Base-by-base conservation (phyloP, 2,113 vertebrate species). In the Macrotus californicus region DNA sequence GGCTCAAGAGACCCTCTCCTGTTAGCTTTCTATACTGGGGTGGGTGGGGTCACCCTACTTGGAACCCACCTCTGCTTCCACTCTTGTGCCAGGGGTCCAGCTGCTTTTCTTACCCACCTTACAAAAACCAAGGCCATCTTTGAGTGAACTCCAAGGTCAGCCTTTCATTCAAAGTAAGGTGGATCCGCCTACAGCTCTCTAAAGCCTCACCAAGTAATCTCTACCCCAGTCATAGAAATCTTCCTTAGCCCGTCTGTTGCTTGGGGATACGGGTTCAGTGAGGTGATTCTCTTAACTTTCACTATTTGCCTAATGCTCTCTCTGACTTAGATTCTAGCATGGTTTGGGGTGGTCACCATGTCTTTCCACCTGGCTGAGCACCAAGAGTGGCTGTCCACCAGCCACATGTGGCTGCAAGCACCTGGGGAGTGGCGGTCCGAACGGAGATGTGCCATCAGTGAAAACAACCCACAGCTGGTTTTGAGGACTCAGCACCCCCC, bases 281-380 rank as follows among this genome's bases (percentile, higher is more conserved):
- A 89, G 61, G 31, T 29, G 56, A 88, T 87, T 92, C 41, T 92
- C 70, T 87, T 77, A 80, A 93, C 31, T 93, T 89, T 77, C 72
- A 21, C 66, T 67, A 43, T 75, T 87, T 92, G 56, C 39, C 24
- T 56, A 87, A 61, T n/a, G 36, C 7, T 84, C 8, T 93, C 48
- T 86, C 81, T 89, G 21, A 70, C 22, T 77, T 73, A 69, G 10
- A 11, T 54, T 94, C 50, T 41, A 13, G 39, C 77, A 46, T 46
- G 22, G 61, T 56, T 19, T 91, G 79, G 39, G 14, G 22, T 52
- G 29, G 19, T 54, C 24, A 61, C 50, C 14, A 8, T 69, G 7
- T 39, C 43, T 70, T 64, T 79, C 81, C 70, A 39, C n/a, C 69
- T 48, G 15, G 14, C 6, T 59, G 50, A 48, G 59, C 59, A 12